These are phyloP conservation scores for Gari tellinella DNA, from an alignment of 2,888 invertebrate species.

Conservation along the genomic window DNA sequence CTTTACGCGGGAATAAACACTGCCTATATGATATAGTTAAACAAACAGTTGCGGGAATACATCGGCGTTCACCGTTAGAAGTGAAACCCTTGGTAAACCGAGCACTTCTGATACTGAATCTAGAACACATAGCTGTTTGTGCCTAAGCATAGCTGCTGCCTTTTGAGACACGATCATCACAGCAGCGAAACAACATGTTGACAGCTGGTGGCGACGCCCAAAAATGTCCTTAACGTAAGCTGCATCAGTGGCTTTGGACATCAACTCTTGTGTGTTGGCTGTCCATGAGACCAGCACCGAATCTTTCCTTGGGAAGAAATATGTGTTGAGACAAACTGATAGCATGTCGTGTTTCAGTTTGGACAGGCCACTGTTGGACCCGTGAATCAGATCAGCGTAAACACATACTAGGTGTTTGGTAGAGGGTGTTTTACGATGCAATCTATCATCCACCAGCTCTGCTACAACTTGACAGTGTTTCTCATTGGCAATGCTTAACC, in stretches of 20 bases:
- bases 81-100: background rate
- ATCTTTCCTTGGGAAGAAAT: constrained; percentile 4
- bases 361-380: too few species aligned
- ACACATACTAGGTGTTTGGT: too few species aligned
- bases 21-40: too few species aligned
- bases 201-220: too few species aligned
- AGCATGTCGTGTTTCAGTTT: background rate
- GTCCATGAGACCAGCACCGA: background rate
- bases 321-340: background rate
- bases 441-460: background rate
- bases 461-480: constrained; percentile 2
- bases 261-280: too few species aligned
- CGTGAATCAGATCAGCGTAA: too few species aligned
- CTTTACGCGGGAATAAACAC: too few species aligned
- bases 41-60: background rate
- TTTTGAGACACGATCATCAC: background rate
- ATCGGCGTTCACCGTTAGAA: background rate
- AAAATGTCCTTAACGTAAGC: too few species aligned
- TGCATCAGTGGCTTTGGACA: too few species aligned
- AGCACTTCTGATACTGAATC: constrained; percentile 1
- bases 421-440: background rate
- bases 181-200: too few species aligned
- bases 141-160: background rate
- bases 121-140: background rate
- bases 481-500: background rate